Evolutionary conservation across 2,113 vertebrate genomes (phyloP).

Genomic region (Actenoides lindsayi): DNA sequence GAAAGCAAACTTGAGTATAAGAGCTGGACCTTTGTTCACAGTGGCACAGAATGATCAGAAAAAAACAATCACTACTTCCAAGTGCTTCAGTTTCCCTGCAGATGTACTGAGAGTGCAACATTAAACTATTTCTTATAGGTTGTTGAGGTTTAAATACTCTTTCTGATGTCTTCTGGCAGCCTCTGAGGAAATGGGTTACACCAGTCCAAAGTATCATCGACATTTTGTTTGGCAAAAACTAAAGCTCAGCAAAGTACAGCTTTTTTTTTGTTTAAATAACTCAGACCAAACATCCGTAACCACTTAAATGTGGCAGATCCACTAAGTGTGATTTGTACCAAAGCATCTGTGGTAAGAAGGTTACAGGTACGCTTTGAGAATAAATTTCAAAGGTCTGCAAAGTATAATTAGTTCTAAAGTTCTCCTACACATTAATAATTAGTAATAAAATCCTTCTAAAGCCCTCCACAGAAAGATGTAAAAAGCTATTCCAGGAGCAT

Average conservation of each 20-base stretch:
- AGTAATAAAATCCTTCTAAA: conserved; percentile 55
- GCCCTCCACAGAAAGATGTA: background rate
- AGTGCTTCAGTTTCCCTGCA: background rate
- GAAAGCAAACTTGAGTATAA: background rate
- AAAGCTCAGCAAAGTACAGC: background rate
- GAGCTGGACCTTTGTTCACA: background rate
- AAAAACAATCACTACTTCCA: background rate
- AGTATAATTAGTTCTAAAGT: conserved; percentile 52
- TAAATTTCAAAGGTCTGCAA: conserved; percentile 66
- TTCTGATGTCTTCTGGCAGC: background rate
- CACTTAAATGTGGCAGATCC: conserved; percentile 34
- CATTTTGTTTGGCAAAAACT: background rate
- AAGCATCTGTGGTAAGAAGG: conserved; percentile 54
- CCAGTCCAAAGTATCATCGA: background rate
- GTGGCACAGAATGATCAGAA: background rate
- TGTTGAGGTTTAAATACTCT: background rate
- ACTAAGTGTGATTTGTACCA: conserved; percentile 54
- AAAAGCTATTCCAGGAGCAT: conserved; percentile 17
- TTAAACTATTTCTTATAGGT: background rate
- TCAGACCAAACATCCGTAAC: conserved; percentile 10
- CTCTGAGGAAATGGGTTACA: background rate
- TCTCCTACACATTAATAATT: conserved; percentile 59
- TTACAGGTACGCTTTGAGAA: conserved; percentile 50
- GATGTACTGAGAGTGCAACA: background rate
- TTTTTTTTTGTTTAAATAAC: conserved; percentile 47